Conservation (phyloP, 2,113 vertebrate genomes). For the Macrotis lagotis region DNA sequence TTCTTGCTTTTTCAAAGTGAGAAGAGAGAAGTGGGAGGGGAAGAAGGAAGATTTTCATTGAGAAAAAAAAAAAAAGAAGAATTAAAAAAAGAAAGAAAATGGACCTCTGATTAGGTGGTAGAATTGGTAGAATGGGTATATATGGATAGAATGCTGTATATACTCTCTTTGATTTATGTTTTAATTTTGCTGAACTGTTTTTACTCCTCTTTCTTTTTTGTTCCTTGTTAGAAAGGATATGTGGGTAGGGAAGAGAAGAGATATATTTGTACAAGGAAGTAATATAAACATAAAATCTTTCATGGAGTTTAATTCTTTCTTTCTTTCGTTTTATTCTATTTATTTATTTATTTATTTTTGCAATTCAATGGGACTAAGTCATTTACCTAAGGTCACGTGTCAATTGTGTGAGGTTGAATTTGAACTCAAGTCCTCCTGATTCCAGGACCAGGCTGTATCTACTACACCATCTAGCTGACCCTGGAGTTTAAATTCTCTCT, state of each 20-base stretch:
- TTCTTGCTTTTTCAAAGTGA: not conserved
- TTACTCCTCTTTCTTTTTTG: not conserved
- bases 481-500: no score
- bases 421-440: no score
- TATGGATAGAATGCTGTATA: not conserved
- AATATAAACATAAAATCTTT: not conserved
- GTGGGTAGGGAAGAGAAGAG: not conserved
- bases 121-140: no score
- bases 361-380: no score
- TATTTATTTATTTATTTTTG: no score
- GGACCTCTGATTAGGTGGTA: not conserved
- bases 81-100: not conserved
- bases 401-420: no score
- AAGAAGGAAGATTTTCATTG: not conserved
- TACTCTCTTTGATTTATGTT: not conserved
- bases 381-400: no score
- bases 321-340: no score
- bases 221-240: not conserved
- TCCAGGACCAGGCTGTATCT: no score
- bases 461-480: no score
- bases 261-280: not conserved
- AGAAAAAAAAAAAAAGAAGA: not conserved
- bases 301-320: no score
- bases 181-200: not conserved
- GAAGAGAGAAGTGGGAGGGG: not conserved